Base-by-base conservation (phyloP, 1,140 invertebrate species). In the Latrodectus geometricus region DNA sequence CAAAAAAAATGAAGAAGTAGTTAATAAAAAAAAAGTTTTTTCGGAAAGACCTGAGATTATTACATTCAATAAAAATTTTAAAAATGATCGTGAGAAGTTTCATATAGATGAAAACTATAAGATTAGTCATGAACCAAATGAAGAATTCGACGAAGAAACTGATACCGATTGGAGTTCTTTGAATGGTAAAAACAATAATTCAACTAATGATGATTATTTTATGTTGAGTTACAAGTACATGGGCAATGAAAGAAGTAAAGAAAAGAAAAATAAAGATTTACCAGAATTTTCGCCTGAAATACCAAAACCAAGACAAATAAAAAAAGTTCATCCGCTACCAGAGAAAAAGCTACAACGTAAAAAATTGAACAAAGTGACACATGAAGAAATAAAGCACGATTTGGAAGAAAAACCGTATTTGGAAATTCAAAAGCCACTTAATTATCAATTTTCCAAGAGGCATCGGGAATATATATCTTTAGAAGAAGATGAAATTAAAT, bases 151-250 rank as follows among this genome's bases (percentile, higher is more conserved):
- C 2, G 54, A 2, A 14, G 17, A 61, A 11, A 14, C 8, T 14
- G 54, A 17, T 14, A 0, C 11, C 11, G 17, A 17, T 17, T 61
- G 54, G 54, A 11, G 11, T 61, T 61, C 54, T 61, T 14, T 14
- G 11, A 14, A 14, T 17, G 11, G 8, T 3, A 61, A 61, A 11
- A 61, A 61, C 8, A 61, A 61, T 17, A 2, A 9, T 72, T 15
- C n/a, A 20, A 35, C 52, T 17, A 23, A 8, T 9, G 48, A 81
- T 56, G 68, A 14, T 20, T 23, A 23, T 15, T 78, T 70, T 69
- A 15, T 86, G 7, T 4, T 70, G 48, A 86, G 65, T n/a, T 86
- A 69, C 21, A 78, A 86, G 35, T 86, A 86, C 17, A 86, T 3
- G 54, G 83, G 83, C 5, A 20, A 77, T 56, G 21, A 77, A 69